Evolutionary conservation across 2,888 invertebrate genomes (phyloP), one percentile per base, ranked within the genome.

Genomic region (Cosmopolites sordidus): DNA sequence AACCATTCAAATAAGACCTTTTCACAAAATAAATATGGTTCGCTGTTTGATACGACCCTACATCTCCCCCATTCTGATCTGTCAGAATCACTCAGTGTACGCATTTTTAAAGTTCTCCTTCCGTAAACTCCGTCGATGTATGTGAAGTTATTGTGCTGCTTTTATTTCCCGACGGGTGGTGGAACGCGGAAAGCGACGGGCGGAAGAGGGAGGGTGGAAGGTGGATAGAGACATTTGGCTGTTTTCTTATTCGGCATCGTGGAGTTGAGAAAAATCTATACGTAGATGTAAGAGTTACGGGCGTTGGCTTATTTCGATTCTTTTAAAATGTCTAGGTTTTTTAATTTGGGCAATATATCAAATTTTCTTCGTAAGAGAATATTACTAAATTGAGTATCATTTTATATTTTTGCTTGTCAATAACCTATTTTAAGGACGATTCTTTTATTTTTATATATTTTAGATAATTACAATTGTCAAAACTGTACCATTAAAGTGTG

Each of bases 111-210:
- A 38, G 22, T 45, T 38, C 33, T 38, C 17, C 45, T 38, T 45
- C 30, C 45, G 18, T 14, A 38, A 45, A 45, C 45, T 45, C 38
- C 38, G 37, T 2, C 33, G 37, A 38, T 45, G 22, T 45, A 45
- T 45, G 45, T 45, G 45, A 8, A 45, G 15, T 45, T 45, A 45
- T 45, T 45, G 38, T 45, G 18, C 33, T 44, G 33, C 45, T 45
- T 16, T 45, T 45, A 45, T 45, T 45, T 17, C 43, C 45, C 17
- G 38, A 17, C 33, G 12, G 33, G 11, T 3, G n/a, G 33, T n/a
- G n/a, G 33, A 11, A 12, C 3, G 8, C 8, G 12, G 33, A 12
- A 12, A 33, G n/a, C 33, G 11, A 12, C 11, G 11, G 12, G 12
- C 22, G 22, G 33, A 4, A 33, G n/a, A 4, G 4, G 33, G 12